A percentile compares a stretch with the other conserved stretches of the same genome.
phyloP scores from a whole-genome alignment of 2,888 invertebrate genomes.

The Neoitamus cyanurus region DNA sequence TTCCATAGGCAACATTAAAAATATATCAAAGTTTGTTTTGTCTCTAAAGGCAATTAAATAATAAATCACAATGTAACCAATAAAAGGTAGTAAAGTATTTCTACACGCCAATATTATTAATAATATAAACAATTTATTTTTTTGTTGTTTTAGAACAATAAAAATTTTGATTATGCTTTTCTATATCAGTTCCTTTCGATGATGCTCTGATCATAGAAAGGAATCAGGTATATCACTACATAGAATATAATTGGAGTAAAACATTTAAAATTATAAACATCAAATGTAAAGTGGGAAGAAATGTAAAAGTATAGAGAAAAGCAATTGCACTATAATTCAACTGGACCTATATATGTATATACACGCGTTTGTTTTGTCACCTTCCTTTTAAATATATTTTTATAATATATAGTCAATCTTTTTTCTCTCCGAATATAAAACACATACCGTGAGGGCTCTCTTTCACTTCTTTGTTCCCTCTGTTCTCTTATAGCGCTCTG shows the following conservation, averaged over 20 bases:
- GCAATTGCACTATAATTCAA: constrained; percentile 53
- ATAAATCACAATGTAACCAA: constrained; percentile 44
- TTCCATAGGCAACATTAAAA: constrained; percentile 40
- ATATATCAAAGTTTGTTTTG: constrained; percentile 3
- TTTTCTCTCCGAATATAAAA: constrained; percentile 71
- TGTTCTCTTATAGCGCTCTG: constrained; percentile 37
- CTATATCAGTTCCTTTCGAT: constrained; percentile 7
- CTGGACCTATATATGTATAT: constrained; percentile 56
- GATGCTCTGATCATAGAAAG: not conserved
- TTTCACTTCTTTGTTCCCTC: constrained; percentile 35
- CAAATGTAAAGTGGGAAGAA: constrained; percentile 43
- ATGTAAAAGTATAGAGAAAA: constrained; percentile 46
- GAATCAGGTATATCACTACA: constrained; percentile 40
- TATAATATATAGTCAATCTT: constrained; percentile 70
- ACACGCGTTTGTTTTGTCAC: constrained; percentile 56
- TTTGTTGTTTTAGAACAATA: constrained; percentile 13
- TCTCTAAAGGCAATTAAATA: constrained; percentile 32
- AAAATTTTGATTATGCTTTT: constrained; percentile 41
- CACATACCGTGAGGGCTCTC: constrained; percentile 41
- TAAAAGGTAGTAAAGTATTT: constrained; percentile 23
- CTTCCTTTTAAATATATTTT: constrained; percentile 40
- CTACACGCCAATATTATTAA: constrained; percentile 29
- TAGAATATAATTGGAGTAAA: constrained; percentile 30
- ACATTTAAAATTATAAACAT: constrained; percentile 43
- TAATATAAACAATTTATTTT: constrained; percentile 25